Evolutionary conservation across 1,140 invertebrate genomes (phyloP), one percentile per base, ranked within the genome.

Genomic region (Leguminivora glycinivorella): DNA sequence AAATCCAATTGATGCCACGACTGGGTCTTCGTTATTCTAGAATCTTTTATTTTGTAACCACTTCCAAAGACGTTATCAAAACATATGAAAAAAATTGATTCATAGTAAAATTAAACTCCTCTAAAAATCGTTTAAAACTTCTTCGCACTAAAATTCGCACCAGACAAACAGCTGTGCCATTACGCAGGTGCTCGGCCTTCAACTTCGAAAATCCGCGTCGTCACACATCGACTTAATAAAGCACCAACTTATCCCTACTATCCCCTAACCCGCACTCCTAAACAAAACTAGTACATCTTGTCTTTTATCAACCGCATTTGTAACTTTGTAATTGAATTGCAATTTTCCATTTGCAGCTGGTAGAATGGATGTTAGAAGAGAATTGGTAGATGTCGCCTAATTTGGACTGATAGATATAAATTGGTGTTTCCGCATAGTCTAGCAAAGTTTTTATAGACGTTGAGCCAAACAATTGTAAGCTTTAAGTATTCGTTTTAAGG

Each of bases 171-270:
- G 58, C 58, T 63, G 58, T 63, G 25, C 47, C 47, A 52, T 52
- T 29, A 34, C 58, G 58, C 58, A 63, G 26, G 63, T 68, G 29
- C 29, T 69, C 26, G 22, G 47, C 67, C 72, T 74, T 74, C 70
- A 66, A 72, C 67, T 70, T 58, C 25, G 34, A 77, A 78, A 75
- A 70, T 70, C 38, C 69, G 67, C 70, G 70, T 67, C 80, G 76
- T 84, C 80, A 80, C 74, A 80, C 74, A 76, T 71, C 68, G 75
- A 58, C 75, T 77, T 73, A 74, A 76, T 80, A 81, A 81, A 82
- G 79, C 71, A 70, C 79, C 25, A 63, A 29, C 58, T 29, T 29
- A 25, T 9, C 14, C 6, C 14, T 63, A 31, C 25, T 14, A 5
- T 17, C 9, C n/a, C 47, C 7, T 17, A 22, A 29, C 6, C 9